A percentile compares a stretch with the other conserved stretches of the same genome.
Conservation (phyloP, 2,113 vertebrate genomes). For the Athene cunicularia region DNA sequence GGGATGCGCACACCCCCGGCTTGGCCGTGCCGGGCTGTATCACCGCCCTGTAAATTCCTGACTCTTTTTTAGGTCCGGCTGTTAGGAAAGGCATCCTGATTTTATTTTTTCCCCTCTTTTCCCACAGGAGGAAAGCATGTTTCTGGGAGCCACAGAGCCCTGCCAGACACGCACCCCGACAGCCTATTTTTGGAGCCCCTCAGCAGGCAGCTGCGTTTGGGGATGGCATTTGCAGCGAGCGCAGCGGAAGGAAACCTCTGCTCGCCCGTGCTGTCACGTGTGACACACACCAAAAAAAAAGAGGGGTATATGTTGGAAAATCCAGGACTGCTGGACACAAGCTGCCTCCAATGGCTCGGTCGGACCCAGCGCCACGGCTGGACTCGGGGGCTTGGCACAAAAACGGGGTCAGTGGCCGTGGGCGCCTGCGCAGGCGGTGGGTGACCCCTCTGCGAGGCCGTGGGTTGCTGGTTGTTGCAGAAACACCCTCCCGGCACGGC, state of each 20-base stretch:
- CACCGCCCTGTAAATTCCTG: accelerated
- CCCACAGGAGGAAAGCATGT: neutral
- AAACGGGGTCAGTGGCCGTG: accelerated
- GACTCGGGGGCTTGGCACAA: neutral
- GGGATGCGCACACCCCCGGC: accelerated
- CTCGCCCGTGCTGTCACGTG: neutral
- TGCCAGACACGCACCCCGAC: neutral
- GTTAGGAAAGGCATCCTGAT: neutral
- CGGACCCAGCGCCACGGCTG: accelerated
- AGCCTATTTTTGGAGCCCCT: neutral
- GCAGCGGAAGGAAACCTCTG: neutral
- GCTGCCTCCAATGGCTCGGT: neutral
- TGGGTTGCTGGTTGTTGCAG: neutral
- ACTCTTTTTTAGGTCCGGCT: neutral
- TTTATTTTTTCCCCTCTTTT: neutral
- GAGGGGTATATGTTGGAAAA: neutral
- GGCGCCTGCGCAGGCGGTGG: neutral
- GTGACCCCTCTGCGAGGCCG: neutral
- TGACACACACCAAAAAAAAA: neutral
- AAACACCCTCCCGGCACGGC: neutral
- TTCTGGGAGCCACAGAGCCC: neutral
- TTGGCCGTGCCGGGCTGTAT: neutral
- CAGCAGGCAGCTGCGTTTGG: neutral
- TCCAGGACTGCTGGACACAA: neutral
- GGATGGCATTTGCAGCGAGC: neutral